These are phyloP conservation scores for Pilophorus perplexus DNA, from an alignment of 2,888 invertebrate species.

Conservation along the genomic window DNA sequence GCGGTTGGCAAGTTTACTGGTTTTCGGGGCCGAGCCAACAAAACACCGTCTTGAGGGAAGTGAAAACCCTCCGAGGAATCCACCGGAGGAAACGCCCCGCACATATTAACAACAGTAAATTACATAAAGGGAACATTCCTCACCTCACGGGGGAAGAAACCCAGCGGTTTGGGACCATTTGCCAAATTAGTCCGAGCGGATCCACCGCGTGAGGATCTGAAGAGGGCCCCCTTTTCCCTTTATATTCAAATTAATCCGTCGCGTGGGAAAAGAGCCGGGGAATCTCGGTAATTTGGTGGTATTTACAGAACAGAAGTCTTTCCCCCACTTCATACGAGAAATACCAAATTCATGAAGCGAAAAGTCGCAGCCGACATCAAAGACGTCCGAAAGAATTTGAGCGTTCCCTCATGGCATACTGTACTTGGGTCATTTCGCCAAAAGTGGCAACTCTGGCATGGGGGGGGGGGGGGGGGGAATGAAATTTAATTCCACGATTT, in stretches of 20 bases:
- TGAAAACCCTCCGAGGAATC: conserved; percentile 11
- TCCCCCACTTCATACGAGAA: no score
- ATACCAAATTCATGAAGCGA: no score
- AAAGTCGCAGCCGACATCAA: no score
- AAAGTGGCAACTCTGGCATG: no score
- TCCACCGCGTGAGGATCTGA: background rate
- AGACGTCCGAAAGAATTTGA: no score
- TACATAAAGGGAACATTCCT: conserved; percentile 37
- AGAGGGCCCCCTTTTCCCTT: conserved; percentile 8
- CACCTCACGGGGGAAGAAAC: conserved; percentile 11
- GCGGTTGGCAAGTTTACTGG: conserved; percentile 21
- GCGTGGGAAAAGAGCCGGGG: background rate
- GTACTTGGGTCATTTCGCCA: no score
- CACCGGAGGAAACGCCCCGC: background rate
- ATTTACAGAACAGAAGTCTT: no score
- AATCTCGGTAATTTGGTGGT: no score
- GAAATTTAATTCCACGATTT: no score
- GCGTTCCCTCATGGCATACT: no score
- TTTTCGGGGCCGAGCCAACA: background rate
- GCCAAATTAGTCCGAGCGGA: conserved; percentile 24
- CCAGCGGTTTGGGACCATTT: background rate
- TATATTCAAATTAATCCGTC: conserved; percentile 20
- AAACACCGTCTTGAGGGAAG: conserved; percentile 17
- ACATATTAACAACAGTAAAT: conserved; percentile 41
- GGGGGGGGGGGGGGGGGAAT: no score